phyloP scores from a whole-genome alignment of 2,797 vertebrate genomes.

The Chromis chromis region DNA sequence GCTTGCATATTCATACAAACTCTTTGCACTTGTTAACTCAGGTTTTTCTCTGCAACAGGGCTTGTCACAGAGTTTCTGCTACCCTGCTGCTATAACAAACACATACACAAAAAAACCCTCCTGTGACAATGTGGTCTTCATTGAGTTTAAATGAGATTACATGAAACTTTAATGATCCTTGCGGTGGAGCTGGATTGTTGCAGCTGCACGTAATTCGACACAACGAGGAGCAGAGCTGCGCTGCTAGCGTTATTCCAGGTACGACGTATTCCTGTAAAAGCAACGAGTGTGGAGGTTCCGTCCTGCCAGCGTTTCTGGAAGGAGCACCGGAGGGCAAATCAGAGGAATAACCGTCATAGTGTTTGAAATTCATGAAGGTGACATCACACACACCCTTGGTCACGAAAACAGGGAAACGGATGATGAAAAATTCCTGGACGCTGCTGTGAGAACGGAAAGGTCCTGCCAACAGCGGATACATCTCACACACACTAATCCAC shows the following conservation, averaged over 20 bases:
- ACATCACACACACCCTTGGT: constrained; percentile 69
- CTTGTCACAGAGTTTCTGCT: constrained; percentile 2
- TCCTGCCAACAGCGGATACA: constrained; percentile 67
- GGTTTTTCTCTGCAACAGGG: constrained; percentile 18
- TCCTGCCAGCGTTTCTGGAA: constrained; percentile 10
- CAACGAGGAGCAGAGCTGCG: constrained; percentile 10
- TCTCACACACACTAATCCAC: constrained; percentile 38
- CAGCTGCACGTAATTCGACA: constrained; percentile 44
- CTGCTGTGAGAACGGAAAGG: constrained; percentile 72
- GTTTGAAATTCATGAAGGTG: constrained; percentile 64
- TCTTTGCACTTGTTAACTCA: not conserved
- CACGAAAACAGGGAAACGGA: constrained; percentile 64
- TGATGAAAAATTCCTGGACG: constrained; percentile 74
- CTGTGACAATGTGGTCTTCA: constrained; percentile 32
- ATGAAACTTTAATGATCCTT: constrained; percentile 44
- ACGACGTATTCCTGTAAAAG: constrained; percentile 11
- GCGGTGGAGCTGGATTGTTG: constrained; percentile 34
- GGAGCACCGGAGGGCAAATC: constrained; percentile 34
- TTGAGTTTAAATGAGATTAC: constrained; percentile 37
- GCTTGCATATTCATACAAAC: constrained; percentile 70
- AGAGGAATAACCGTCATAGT: constrained; percentile 50
- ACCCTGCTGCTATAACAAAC: constrained; percentile 26
- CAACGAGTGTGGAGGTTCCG: not conserved
- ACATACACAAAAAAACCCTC: not conserved
- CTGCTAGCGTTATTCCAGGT: not conserved